Evolutionary conservation across 1,140 invertebrate species (phyloP).

Genomic region (Saccostrea echinata): DNA sequence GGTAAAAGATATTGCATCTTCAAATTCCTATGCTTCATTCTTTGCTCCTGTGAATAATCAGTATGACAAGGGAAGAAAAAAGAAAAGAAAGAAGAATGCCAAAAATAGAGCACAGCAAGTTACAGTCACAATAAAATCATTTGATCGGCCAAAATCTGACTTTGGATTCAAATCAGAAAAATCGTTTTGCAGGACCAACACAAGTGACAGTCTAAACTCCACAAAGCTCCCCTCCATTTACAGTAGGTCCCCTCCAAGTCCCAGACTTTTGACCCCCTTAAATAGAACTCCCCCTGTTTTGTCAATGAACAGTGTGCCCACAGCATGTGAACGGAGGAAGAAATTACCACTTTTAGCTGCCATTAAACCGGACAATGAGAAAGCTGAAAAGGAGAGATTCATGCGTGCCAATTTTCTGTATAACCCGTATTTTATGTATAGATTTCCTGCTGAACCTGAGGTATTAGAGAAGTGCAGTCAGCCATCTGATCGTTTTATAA

Average conservation of each 20-base stretch:
- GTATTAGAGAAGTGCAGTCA: conserved; percentile 62
- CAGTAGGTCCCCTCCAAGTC: conserved; percentile 6
- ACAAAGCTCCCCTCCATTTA: conserved; percentile 46
- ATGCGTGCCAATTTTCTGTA: conserved; percentile 71
- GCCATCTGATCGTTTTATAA: conserved; percentile 67
- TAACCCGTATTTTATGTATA: conserved; percentile 72
- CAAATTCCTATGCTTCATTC: conserved; percentile 25
- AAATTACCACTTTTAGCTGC: conserved; percentile 68
- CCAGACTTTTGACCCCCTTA: conserved; percentile 43
- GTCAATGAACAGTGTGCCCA: conserved; percentile 25
- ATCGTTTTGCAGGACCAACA: conserved; percentile 41
- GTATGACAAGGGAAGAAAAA: conserved; percentile 40
- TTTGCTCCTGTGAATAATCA: conserved; percentile 3
- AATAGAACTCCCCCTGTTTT: conserved; percentile 26
- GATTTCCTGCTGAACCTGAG: conserved; percentile 63
- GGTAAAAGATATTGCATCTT: conserved; percentile 12
- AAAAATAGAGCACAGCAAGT: conserved; percentile 11
- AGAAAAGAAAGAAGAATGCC: conserved; percentile 46
- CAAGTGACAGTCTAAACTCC: conserved; percentile 41
- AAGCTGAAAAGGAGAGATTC: conserved; percentile 70
- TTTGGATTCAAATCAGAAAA: conserved; percentile 28
- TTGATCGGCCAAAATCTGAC: conserved; percentile 40
- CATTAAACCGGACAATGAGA: conserved; percentile 73
- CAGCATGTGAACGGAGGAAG: conserved; percentile 62
- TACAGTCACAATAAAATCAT: not conserved